phyloP scores from a whole-genome alignment of 2,888 invertebrate genomes.

The Panopea generosa region DNA sequence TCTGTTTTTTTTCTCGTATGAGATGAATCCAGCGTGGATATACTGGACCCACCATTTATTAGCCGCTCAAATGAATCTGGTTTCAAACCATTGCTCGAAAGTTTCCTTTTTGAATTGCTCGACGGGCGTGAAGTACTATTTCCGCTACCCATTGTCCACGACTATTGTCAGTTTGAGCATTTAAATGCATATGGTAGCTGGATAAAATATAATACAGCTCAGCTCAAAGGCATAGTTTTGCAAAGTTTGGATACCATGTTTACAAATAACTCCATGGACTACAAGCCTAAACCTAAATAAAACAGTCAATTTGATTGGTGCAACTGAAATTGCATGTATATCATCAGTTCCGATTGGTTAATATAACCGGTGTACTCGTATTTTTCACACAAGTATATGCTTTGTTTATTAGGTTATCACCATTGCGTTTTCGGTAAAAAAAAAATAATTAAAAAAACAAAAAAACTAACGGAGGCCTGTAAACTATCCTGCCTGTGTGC shows the following conservation, averaged over 20 bases:
- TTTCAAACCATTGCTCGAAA: conserved; percentile 19
- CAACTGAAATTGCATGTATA: background rate
- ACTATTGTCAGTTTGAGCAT: background rate
- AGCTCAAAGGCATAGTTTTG: background rate
- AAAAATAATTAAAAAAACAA: too few relatives aligned
- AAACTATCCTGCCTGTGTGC: too few relatives aligned
- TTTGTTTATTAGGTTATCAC: too few relatives aligned
- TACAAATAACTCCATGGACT: conserved; percentile 59
- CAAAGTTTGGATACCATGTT: conserved; percentile 42
- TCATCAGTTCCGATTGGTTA: conserved; percentile 19
- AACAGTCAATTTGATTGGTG: conserved; percentile 22
- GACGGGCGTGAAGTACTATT: conserved; percentile 29
- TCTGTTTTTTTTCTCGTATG: conserved; percentile 43
- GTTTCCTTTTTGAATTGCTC: conserved; percentile 6
- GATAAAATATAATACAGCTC: background rate
- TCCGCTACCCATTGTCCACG: conserved; percentile 44
- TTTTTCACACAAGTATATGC: too few relatives aligned
- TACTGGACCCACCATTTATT: conserved; percentile 45
- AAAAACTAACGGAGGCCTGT: too few relatives aligned
- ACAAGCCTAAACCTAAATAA: conserved; percentile 1
- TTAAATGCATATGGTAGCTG: too few relatives aligned
- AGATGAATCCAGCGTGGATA: conserved; percentile 51
- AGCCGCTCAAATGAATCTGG: conserved; percentile 27
- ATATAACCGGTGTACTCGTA: background rate
- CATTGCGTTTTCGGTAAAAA: too few relatives aligned